Percentiles rank a stretch among this genome's conserved stretches.
These are phyloP conservation scores for Sitodiplosis mosellana DNA, from an alignment of 1,140 invertebrate genomes.

Conservation along the genomic window DNA sequence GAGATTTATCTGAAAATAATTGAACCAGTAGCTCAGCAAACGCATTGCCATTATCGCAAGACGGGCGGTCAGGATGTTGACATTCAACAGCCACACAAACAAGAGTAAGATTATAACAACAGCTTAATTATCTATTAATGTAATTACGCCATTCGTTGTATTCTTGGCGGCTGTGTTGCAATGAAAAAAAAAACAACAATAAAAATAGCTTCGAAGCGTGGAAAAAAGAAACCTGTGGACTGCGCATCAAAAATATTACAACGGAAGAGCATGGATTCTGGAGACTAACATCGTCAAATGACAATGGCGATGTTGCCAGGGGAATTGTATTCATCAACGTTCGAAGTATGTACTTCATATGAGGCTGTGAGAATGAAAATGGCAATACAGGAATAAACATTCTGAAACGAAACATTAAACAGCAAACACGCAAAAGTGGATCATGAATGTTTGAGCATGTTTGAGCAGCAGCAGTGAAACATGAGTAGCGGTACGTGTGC, in stretches of 20 bases:
- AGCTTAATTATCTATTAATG: neutral
- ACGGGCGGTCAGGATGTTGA: neutral
- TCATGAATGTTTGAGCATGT: no score
- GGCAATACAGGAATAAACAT: no score
- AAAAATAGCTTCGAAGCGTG: neutral
- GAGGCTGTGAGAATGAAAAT: no score
- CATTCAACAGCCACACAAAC: neutral
- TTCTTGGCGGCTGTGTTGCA: neutral
- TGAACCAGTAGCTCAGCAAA: neutral
- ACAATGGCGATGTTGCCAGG: neutral
- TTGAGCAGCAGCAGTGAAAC: no score
- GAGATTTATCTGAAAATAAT: neutral
- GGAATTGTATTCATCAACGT: neutral
- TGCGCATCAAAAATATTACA: neutral
- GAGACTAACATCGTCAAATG: neutral
- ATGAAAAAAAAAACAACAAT: no score
- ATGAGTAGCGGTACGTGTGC: no score
- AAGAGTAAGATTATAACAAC: neutral
- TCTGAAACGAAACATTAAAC: no score
- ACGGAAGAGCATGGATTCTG: neutral
- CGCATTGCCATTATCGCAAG: neutral
- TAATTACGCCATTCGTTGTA: neutral
- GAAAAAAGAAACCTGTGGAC: neutral
- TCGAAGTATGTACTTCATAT: neutral
- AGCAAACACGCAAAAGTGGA: no score